Percentiles rank a stretch among this genome's conserved stretches.
These are phyloP conservation scores for Junonia oenone DNA, from an alignment of 2,888 invertebrate genomes.

Conservation along the genomic window DNA sequence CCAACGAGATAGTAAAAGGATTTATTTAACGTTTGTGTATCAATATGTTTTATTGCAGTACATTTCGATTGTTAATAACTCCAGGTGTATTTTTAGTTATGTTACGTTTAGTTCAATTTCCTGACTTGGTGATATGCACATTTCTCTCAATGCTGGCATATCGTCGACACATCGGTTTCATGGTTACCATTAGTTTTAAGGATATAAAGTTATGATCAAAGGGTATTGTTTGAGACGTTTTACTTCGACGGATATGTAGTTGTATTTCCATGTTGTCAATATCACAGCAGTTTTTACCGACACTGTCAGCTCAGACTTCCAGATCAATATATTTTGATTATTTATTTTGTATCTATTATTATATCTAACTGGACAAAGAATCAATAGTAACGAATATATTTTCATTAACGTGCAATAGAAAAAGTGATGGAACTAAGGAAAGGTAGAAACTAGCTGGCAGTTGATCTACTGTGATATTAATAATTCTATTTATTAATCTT, in stretches of 20 bases:
- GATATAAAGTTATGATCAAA: constrained; percentile 52
- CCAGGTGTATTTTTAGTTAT: constrained; percentile 15
- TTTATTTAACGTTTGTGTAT: constrained; percentile 19
- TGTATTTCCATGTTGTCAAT: constrained; percentile 60
- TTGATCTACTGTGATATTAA: constrained; percentile 77
- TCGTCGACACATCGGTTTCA: constrained; percentile 36
- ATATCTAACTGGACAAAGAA: constrained; percentile 8
- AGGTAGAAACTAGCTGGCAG: constrained; percentile 59
- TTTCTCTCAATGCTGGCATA: constrained; percentile 21
- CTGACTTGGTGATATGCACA: constrained; percentile 23
- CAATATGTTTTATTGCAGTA: constrained; percentile 11
- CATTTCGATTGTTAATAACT: constrained; percentile 13
- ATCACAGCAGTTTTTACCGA: constrained; percentile 71
- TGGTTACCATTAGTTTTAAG: constrained; percentile 76
- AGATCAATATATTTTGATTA: constrained; percentile 15
- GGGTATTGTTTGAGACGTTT: constrained; percentile 51
- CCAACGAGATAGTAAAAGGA: constrained; percentile 11
- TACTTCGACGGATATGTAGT: constrained; percentile 41
- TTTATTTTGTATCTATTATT: constrained; percentile 14
- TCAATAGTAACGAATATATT: constrained; percentile 15
- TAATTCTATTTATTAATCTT: constrained; percentile 73
- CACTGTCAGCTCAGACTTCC: constrained; percentile 52
- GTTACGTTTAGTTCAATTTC: constrained; percentile 20
- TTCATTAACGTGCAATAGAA: not conserved
- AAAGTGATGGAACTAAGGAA: constrained; percentile 11